A percentile compares a stretch with the other conserved stretches of the same genome.
These are phyloP conservation scores for Galemys pyrenaicus DNA, from an alignment of 2,113 vertebrate genomes.

Conservation along the genomic window DNA sequence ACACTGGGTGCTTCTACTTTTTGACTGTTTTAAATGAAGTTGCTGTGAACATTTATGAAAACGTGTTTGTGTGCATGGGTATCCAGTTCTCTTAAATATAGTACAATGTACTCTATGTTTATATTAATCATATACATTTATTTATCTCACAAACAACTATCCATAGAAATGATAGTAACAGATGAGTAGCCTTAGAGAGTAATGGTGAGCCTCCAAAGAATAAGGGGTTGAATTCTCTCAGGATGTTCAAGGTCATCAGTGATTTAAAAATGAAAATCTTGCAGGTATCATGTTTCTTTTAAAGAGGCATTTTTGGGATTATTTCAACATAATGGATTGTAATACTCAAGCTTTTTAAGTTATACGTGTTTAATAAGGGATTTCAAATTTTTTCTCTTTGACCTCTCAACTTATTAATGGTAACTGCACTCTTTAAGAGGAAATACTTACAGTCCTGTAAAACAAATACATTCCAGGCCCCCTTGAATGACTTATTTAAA, in stretches of 20 bases:
- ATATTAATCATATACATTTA: neutral
- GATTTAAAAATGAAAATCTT: constrained; percentile 20
- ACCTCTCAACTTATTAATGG: constrained; percentile 41
- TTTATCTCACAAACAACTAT: neutral
- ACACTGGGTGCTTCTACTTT: too few species aligned
- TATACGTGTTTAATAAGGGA: constrained; percentile 28
- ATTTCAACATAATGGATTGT: too few species aligned
- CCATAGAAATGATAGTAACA: neutral
- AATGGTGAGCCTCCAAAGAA: neutral
- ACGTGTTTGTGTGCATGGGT: too few species aligned
- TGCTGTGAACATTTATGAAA: too few species aligned
- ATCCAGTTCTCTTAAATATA: too few species aligned
- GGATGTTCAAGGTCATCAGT: neutral
- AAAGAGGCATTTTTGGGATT: neutral
- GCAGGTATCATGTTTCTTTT: constrained; percentile 28
- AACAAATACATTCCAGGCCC: constrained; percentile 21
- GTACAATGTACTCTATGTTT: neutral
- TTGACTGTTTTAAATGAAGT: too few species aligned
- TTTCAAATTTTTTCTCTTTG: constrained; percentile 48
- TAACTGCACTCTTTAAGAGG: constrained; percentile 51
- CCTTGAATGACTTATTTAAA: constrained; percentile 49
- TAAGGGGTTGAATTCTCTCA: neutral
- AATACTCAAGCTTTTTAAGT: neutral
- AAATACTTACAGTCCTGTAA: too few species aligned
- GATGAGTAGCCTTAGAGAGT: neutral